Evolutionary conservation across 2,797 vertebrate species (phyloP), one percentile per base, ranked within the genome.

Genomic region (Enteromius thamalakanensis): DNA sequence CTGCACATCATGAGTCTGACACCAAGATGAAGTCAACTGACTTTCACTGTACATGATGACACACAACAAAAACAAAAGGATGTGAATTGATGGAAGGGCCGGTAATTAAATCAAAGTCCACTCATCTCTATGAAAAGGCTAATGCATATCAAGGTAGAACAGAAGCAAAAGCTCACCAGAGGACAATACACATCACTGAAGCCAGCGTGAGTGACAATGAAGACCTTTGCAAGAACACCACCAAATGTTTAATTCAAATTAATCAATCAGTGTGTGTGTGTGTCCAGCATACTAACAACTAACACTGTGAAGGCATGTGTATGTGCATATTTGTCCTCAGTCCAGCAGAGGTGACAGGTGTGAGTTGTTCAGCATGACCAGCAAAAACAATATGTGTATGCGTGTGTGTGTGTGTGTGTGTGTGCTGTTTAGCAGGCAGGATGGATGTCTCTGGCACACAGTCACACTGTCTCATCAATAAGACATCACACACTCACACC

Each of bases 401-500:
- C 45, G 67, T 45, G 51, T 3, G 34, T 60, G 67, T 45, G 51
- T 3, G 51, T 3, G 34, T 34, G 77, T 69, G 62, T 84, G 81
- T 76, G 75, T 34, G 88, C 88, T 92, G 86, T 89, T 84, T 86
- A 32, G 87, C 86, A 84, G 86, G 80, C 86, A 80, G 79, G 86
- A 88, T 87, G 84, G 84, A 88, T 88, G 84, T 88, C 80, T 88
- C 76, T 87, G 84, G 87, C 87, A 87, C 87, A 86, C 76, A 88
- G 87, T 91, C 90, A 89, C 89, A 91, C 91, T 88, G 80, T 92
- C 93, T 94, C 93, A 92, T 94, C 94, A 94, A 95, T 94, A 93
- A 92, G 90, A 91, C 92, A 94, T 94, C 92, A 91, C 92, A 92
- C 93, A 94, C 94, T 95, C 93, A 94, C 92, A 93, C 91, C 91